Evolutionary conservation across 2,113 vertebrate species (phyloP), one percentile per base, ranked within the genome.

Genomic region (Oryzias woworae): DNA sequence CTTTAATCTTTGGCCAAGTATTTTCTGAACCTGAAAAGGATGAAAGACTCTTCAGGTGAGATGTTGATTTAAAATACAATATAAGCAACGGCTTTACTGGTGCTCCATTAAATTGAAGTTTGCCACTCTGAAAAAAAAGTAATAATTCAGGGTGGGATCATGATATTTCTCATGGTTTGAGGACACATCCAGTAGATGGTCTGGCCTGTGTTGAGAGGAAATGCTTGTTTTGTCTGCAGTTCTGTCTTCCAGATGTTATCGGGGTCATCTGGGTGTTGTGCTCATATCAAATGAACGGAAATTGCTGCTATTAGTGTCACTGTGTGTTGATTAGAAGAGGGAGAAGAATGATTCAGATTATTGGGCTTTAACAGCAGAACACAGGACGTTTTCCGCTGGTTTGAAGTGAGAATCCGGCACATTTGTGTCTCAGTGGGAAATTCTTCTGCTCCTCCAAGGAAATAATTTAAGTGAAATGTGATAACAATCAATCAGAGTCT

Each of bases 271-370:
- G 69, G 76, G 54, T 67, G 76, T 69, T 82, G 74, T 55, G 82
- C 75, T 71, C 62, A 67, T 49, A 56, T 77, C 43, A 78, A 76
- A 87, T 70, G 73, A 81, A 77, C 43, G 82, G 81, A 86, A 88
- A 84, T 83, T 55, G 64, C 77, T 71, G 73, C 73, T 14, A 78
- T 79, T 81, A 78, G 63, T 64, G 71, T 72, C 4, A 2, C 71
- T 17, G 58, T 74, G 28, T 65, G 65, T 62, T 60, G 14, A 75
- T 67, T 44, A 64, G 43, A 46, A 75, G 63, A 41, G 64, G 68
- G 44, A 82, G 55, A 22, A 71, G 49, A 59, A 57, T 24, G 31
- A 66, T 69, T 45, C 53, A 24, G 49, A 64, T 64, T 23, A 67
- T 57, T 22, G 28, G 20, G 57, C 36, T 3, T 23, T 36, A 36